A percentile compares a stretch with the other conserved stretches of the same genome.
Evolutionary conservation across 2,888 invertebrate genomes (phyloP).

Genomic region (Ypsolopha sequella): DNA sequence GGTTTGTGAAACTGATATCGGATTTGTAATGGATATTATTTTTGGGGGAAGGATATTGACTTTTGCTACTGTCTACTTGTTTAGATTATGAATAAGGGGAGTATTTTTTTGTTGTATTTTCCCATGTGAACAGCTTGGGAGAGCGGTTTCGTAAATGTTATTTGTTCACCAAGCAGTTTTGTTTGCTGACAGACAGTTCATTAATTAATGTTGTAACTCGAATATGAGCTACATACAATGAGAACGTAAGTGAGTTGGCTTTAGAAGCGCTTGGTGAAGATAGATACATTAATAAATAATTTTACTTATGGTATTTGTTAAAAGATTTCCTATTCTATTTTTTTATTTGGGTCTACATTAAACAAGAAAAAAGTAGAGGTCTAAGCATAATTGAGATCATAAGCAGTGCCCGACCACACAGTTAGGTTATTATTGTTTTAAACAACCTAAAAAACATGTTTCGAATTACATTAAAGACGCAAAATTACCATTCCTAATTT

Average conservation of each 20-base stretch:
- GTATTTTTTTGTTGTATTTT: slow-evolving; percentile 9
- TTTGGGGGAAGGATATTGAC: slow-evolving; percentile 12
- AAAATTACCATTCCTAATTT: too few relatives aligned
- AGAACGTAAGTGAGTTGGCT: too few relatives aligned
- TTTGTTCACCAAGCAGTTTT: background rate
- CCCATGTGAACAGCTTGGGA: slow-evolving; percentile 1
- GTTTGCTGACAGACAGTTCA: background rate
- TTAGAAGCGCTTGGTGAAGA: background rate
- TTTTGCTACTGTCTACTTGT: slow-evolving; percentile 14
- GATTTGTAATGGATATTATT: slow-evolving; percentile 20
- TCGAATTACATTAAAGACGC: too few relatives aligned
- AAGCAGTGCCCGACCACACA: too few relatives aligned
- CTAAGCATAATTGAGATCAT: too few relatives aligned
- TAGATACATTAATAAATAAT: background rate
- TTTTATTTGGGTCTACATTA: background rate
- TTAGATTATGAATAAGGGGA: slow-evolving; percentile 7
- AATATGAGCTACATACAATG: too few relatives aligned
- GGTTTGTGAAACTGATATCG: slow-evolving; percentile 40
- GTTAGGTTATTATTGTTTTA: too few relatives aligned
- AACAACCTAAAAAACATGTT: too few relatives aligned
- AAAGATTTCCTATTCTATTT: background rate
- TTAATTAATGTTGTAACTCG: background rate
- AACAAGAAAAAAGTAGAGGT: background rate
- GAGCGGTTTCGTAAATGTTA: background rate
- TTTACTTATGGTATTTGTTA: background rate